A percentile compares a stretch with the other conserved stretches of the same genome.
Evolutionary conservation across 2,113 vertebrate species (phyloP).

Genomic region (Terrapene triunguis): DNA sequence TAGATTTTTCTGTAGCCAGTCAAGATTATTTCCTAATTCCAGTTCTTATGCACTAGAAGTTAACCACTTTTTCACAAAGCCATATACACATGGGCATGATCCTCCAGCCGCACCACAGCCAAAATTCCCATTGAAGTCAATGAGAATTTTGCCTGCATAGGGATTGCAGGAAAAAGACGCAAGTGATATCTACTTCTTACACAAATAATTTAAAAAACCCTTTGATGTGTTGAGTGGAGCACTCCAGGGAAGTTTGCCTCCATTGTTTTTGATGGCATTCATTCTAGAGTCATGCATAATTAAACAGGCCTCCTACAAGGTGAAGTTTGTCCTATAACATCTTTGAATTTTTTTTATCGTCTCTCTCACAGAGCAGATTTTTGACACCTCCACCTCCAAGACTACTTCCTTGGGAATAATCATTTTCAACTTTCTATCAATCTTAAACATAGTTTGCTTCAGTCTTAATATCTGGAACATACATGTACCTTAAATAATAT

Average conservation of each 20-base stretch:
- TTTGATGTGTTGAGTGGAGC: not conserved
- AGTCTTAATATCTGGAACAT: not conserved
- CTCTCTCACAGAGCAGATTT: not conserved
- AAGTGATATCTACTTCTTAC: not conserved
- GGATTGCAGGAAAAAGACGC: not conserved
- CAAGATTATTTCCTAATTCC: not conserved
- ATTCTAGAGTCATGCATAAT: not conserved
- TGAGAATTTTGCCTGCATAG: conserved; percentile 14
- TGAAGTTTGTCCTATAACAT: not conserved
- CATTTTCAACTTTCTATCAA: not conserved
- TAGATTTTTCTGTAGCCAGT: not conserved
- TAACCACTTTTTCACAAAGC: not conserved
- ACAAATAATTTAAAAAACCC: not conserved
- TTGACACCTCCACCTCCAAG: not conserved
- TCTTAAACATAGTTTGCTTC: not conserved
- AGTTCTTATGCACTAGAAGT: conserved; percentile 17
- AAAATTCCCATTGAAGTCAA: not conserved
- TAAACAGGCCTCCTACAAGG: not conserved
- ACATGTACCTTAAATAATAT: not conserved
- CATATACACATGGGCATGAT: not conserved
- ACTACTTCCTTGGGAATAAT: not conserved
- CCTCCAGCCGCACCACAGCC: not conserved
- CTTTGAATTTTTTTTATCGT: not conserved
- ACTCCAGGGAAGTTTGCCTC: not conserved
- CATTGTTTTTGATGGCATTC: not conserved